Base-by-base conservation (phyloP, 2,113 vertebrate species). In the Alosa alosa region DNA sequence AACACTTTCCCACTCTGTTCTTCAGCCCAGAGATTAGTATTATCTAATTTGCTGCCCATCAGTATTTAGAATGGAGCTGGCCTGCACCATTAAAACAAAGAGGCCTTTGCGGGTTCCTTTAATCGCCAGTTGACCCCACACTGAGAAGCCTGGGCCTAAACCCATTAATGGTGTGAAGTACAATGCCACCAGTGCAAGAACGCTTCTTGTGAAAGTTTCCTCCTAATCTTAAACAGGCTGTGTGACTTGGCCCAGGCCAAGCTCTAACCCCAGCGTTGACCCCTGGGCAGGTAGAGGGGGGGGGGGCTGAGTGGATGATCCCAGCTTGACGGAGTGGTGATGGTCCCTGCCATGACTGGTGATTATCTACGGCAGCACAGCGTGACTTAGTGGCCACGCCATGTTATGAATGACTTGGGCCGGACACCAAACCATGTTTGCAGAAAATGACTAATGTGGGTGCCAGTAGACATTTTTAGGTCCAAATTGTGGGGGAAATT, bases 101-200 rank as follows among this genome's bases (percentile, higher is more conserved):
- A 72, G 64, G 64, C 25, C 64, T 72, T n/a, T 72, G 64, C 25
- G 4, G 64, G 25, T 25, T 25, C 25, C 41, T 44, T 78, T 78
- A 78, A 78, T 78, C 36, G 15, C 36, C 11, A 78, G 72, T 13
- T 78, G 72, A 39, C 13, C 36, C 4, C 15, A 36, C 13, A 15
- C 31, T 9, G 72, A 39, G 9, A 39, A 15, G 11, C 10, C 13
- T 15, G 72, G 39, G 11, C 31, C 64, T 11, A 11, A 68, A 31
- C n/a, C 64, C 64, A 68, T 68, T 78, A 78, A 15, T 78, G 72
- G 72, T 72, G 64, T 72, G 64, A 72, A 72, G 64, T 72, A 36
- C 72, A 78, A 4, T 31, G 39, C 39, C 18, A 1, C 39, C 39
- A 13, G 31, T 13, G 31, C 72, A 78, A 17, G 4, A 78, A 39